Evolutionary conservation across 2,888 invertebrate species (phyloP).

Genomic region (Perizoma flavofasciatum): DNA sequence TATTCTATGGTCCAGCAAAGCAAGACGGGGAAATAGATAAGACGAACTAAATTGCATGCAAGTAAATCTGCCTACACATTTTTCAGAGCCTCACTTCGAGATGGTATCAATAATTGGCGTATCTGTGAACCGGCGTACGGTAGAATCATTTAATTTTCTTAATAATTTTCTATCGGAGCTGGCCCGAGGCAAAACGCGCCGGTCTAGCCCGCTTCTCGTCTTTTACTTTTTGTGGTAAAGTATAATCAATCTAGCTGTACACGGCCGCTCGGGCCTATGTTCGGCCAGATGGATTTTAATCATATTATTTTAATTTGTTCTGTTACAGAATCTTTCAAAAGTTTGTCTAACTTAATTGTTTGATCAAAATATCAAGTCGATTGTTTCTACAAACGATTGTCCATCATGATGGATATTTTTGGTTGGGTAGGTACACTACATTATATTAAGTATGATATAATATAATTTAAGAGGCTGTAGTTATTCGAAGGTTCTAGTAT

Average conservation of each 20-base stretch:
- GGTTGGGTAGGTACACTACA: too few species aligned
- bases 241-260: slow-evolving; percentile 74
- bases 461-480: too few species aligned
- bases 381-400: too few species aligned
- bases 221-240: slow-evolving; percentile 72
- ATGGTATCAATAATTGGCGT: slow-evolving; percentile 82
- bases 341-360: too few species aligned
- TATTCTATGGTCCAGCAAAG: slow-evolving; percentile 23
- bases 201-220: slow-evolving; percentile 63
- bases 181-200: slow-evolving; percentile 62
- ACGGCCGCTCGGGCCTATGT: slow-evolving; percentile 58
- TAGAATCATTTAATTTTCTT: slow-evolving; percentile 83
- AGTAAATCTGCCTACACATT: slow-evolving; percentile 69
- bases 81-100: slow-evolving; percentile 64
- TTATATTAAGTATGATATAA: too few species aligned
- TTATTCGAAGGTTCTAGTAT: too few species aligned
- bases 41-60: slow-evolving; percentile 41
- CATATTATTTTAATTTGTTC: slow-evolving; percentile 21
- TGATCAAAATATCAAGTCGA: background rate
- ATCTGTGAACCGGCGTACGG: slow-evolving; percentile 73
- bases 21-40: slow-evolving; percentile 57
- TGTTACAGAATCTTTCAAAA: slow-evolving; percentile 2
- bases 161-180: slow-evolving; percentile 80
- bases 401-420: too few species aligned
- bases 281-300: slow-evolving; percentile 22